Percentiles rank a stretch among this genome's conserved stretches.
These are phyloP conservation scores for Eustalomyia histrio DNA, from an alignment of 2,888 invertebrate genomes.

Conservation along the genomic window DNA sequence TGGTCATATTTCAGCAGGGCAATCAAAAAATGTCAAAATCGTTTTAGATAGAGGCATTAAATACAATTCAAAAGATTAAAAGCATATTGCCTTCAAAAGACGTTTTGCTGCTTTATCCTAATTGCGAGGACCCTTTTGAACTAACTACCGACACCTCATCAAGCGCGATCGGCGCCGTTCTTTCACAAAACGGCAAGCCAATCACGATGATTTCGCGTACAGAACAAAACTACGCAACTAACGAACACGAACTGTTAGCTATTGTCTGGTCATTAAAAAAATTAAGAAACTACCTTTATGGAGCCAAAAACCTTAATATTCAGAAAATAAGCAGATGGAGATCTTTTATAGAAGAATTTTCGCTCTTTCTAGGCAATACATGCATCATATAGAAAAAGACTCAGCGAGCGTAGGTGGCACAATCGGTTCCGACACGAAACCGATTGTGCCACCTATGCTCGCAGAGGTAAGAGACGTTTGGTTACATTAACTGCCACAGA, in stretches of 20 bases:
- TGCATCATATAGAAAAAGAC: too few relatives aligned
- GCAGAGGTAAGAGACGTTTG: too few relatives aligned
- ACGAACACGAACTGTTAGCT: slow-evolving; percentile 40
- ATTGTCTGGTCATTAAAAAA: slow-evolving; percentile 42
- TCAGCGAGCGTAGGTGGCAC: too few relatives aligned
- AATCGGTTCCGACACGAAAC: too few relatives aligned
- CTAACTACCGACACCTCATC: too few relatives aligned
- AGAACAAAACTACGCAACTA: slow-evolving; percentile 34
- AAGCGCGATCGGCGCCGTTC: too few relatives aligned
- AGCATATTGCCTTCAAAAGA: slow-evolving; percentile 22
- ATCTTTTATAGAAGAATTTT: slow-evolving; percentile 25
- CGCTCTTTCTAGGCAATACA: too few relatives aligned
- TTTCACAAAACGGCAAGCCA: too few relatives aligned
- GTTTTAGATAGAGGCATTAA: slow-evolving; percentile 22
- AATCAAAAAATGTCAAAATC: slow-evolving; percentile 36
- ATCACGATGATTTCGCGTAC: too few relatives aligned
- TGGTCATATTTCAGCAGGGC: slow-evolving; percentile 33
- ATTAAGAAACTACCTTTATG: too few relatives aligned
- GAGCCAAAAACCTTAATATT: slow-evolving; percentile 11
- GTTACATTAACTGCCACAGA: too few relatives aligned
- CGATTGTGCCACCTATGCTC: too few relatives aligned
- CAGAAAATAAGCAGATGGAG: slow-evolving; percentile 37
- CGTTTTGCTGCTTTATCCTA: slow-evolving; percentile 32
- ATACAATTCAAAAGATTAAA: slow-evolving; percentile 20
- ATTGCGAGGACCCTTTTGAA: slow-evolving; percentile 62